A percentile compares a stretch with the other conserved stretches of the same genome.
phyloP scores from a whole-genome alignment of 1,140 invertebrate species.

The Neodiprion fabricii region DNA sequence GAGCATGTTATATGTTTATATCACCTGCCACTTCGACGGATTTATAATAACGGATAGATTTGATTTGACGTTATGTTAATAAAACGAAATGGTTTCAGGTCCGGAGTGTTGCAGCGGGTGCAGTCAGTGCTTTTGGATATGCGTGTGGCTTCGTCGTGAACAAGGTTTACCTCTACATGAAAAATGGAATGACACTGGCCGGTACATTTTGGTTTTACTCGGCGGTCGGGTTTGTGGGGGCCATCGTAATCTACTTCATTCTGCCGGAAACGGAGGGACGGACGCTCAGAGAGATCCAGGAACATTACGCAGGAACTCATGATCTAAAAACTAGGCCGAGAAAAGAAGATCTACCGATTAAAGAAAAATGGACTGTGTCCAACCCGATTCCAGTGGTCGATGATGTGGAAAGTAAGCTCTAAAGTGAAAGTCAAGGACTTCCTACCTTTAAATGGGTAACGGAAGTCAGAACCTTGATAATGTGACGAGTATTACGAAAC shows the following conservation, averaged over 20 bases:
- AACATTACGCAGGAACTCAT: slow-evolving; percentile 70
- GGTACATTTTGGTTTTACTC: slow-evolving; percentile 76
- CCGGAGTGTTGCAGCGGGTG: slow-evolving; percentile 71
- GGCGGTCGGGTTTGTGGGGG: slow-evolving; percentile 69
- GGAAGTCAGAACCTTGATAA: too few species aligned
- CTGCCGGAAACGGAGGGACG: slow-evolving; percentile 86
- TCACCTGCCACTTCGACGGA: background rate
- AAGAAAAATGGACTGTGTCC: slow-evolving; percentile 54
- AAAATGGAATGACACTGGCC: slow-evolving; percentile 66
- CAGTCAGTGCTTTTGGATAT: slow-evolving; percentile 74
- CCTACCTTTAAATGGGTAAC: too few species aligned
- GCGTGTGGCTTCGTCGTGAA: slow-evolving; percentile 76
- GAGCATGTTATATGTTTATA: slow-evolving; percentile 18
- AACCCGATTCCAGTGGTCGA: slow-evolving; percentile 53
- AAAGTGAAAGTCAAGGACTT: slow-evolving; percentile 10
- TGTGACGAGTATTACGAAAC: too few species aligned
- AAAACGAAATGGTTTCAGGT: slow-evolving; percentile 58
- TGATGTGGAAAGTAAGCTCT: slow-evolving; percentile 52
- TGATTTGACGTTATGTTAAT: too few species aligned
- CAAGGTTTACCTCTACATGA: slow-evolving; percentile 73
- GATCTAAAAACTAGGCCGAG: slow-evolving; percentile 55
- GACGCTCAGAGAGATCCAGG: slow-evolving; percentile 74
- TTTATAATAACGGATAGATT: too few species aligned
- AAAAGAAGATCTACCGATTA: slow-evolving; percentile 37
- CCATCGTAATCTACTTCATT: slow-evolving; percentile 63